phyloP scores from a whole-genome alignment of 2,888 invertebrate genomes.

The Leptinotarsa juncta region DNA sequence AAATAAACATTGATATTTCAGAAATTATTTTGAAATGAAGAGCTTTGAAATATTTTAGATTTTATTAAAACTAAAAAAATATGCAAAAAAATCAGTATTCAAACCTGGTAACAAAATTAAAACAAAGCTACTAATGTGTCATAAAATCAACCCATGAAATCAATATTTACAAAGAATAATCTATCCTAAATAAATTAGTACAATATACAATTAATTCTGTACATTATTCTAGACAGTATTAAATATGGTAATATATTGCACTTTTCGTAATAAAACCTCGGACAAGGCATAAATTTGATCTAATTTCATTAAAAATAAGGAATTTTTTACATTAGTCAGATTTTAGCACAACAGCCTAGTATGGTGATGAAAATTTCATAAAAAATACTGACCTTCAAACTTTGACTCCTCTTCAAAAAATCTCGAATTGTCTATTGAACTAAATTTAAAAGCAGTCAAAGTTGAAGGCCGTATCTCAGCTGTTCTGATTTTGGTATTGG shows the following conservation, averaged over 20 bases:
- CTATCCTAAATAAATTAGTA: slow-evolving; percentile 35
- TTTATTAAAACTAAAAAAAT: slow-evolving; percentile 16
- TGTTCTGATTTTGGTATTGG: slow-evolving; percentile 63
- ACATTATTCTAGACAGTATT: slow-evolving; percentile 46
- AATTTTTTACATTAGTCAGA: slow-evolving; percentile 42
- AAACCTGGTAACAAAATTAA: slow-evolving; percentile 20
- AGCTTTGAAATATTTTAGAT: neutral
- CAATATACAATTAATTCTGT: slow-evolving; percentile 45
- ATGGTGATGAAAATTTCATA: slow-evolving; percentile 44
- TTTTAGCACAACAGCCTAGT: slow-evolving; percentile 54
- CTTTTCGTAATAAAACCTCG: slow-evolving; percentile 42
- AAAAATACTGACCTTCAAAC: slow-evolving; percentile 41
- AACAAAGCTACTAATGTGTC: slow-evolving; percentile 21
- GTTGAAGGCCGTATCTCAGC: slow-evolving; percentile 61
- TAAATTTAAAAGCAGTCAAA: slow-evolving; percentile 56
- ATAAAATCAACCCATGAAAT: neutral
- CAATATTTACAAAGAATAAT: slow-evolving; percentile 14
- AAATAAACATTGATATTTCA: neutral
- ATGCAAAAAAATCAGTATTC: slow-evolving; percentile 8
- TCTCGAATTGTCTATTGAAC: slow-evolving; percentile 17
- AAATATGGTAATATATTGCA: slow-evolving; percentile 41
- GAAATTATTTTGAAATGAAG: too few relatives aligned
- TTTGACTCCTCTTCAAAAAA: slow-evolving; percentile 39
- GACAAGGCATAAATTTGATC: slow-evolving; percentile 43
- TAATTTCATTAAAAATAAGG: slow-evolving; percentile 45